Base-by-base conservation (phyloP, 2,888 invertebrate genomes). In the Spodoptera picta region DNA sequence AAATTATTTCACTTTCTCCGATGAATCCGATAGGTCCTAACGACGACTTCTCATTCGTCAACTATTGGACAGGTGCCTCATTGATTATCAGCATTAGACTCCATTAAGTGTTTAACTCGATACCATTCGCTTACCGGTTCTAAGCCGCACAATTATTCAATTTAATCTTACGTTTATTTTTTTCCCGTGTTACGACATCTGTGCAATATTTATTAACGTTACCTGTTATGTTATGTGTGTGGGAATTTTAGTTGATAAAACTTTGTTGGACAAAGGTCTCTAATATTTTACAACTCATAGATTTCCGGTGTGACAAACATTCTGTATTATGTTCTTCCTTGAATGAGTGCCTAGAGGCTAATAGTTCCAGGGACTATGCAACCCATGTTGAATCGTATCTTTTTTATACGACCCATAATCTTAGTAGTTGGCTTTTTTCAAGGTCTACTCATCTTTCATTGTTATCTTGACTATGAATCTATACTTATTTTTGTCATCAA, bases 31-130 rank as follows among this genome's bases (percentile, higher is more conserved):
- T 87, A 88, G 83, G 80, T 87, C 83, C 83, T 83, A 80, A 76
- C 82, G 67, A 84, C 81, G 81, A 83, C 83, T 86, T 85, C 88
- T 85, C 92, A 92, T 93, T 89, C 91, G 90, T 93, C 92, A 91
- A 84, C 75, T 74, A 65, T 75, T 70, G 75, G 92, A 93, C 93
- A 93, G 92, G 91, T 92, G 89, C 83, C 84, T 73, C 84, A 83
- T 84, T 83, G 88, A 89, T 90, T 88, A 91, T 90, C 89, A 87
- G 76, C 49, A 79, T 89, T 89, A 89, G 87, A 85, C 83, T 86
- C 91, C 91, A 92, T 92, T 92, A 93, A 86, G 87, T 85, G 83
- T 88, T 92, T 92, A 92, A 92, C 84, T 90, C 90, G 92, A 92
- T 92, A 92, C 87, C 84, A 87, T 90, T 89, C 83, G 82, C 82